phyloP scores from a whole-genome alignment of 2,888 invertebrate species.

The Watsonalla cultraria region DNA sequence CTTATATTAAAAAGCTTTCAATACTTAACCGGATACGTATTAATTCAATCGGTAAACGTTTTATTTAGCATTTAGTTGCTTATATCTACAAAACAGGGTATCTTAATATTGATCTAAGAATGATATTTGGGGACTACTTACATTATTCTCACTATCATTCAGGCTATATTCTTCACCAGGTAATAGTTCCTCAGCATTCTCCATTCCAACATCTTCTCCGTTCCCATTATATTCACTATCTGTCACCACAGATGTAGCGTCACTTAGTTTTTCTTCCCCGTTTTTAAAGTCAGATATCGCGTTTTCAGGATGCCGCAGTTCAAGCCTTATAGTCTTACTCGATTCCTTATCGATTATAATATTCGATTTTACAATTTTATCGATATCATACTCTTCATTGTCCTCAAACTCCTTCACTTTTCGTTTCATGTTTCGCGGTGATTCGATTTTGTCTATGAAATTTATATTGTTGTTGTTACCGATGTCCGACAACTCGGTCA shows the following conservation, averaged over 20 bases:
- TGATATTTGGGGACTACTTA: conserved; percentile 29
- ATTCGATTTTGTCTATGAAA: conserved; percentile 24
- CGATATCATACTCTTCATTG: conserved; percentile 37
- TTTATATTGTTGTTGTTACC: conserved; percentile 45
- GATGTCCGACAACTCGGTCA: conserved; percentile 19
- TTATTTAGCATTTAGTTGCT: too few species aligned
- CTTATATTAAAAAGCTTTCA: too few species aligned
- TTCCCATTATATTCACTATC: conserved; percentile 26
- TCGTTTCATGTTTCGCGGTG: conserved; percentile 40
- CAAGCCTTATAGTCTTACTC: conserved; percentile 52
- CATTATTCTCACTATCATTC: conserved; percentile 34
- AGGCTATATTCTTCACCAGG: conserved; percentile 29
- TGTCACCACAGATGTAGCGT: conserved; percentile 20
- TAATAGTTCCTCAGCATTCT: conserved; percentile 30
- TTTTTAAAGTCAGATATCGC: conserved; percentile 25
- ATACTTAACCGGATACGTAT: too few species aligned
- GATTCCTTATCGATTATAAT: conserved; percentile 55
- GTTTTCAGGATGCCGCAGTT: conserved; percentile 42
- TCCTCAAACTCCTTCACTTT: conserved; percentile 36
- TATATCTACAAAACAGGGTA: too few species aligned
- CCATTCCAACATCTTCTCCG: conserved; percentile 37
- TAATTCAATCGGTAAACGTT: too few species aligned
- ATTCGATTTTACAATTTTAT: conserved; percentile 52
- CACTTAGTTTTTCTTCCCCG: conserved; percentile 16
- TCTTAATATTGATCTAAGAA: too few species aligned